phyloP scores from a whole-genome alignment of 2,113 vertebrate species.

The Barnardius zonarius region DNA sequence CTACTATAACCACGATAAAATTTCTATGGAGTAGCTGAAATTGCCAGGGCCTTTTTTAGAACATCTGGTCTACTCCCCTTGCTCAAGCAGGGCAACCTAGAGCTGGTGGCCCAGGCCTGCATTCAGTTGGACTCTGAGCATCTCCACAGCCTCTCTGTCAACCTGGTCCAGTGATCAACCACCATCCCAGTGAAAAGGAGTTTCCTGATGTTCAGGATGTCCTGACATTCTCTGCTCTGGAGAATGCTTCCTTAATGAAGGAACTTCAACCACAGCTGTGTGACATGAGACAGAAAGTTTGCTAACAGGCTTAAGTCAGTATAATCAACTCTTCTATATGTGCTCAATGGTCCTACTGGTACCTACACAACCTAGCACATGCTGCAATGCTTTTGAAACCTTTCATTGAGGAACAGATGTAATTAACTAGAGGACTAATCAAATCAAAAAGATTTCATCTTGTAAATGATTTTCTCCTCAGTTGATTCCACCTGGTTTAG shows the following conservation, averaged over 20 bases:
- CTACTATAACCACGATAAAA: not conserved
- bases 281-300: not conserved
- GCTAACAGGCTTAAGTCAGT: not conserved
- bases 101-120: not conserved
- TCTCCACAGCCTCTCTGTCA: not conserved
- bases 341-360: fast-evolving
- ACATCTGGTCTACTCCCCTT: fast-evolving
- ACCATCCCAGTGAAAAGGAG: not conserved
- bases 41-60: not conserved
- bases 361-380: fast-evolving
- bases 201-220: not conserved
- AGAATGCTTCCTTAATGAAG: not conserved
- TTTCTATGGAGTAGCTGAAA: not conserved
- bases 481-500: not conserved
- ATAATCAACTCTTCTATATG: fast-evolving
- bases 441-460: not conserved
- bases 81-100: not conserved
- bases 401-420: not conserved
- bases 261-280: not conserved
- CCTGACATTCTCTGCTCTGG: not conserved
- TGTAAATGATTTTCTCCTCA: not conserved
- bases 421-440: not conserved
- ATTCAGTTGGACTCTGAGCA: not conserved
- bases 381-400: not conserved
- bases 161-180: not conserved